phyloP scores from a whole-genome alignment of 2,888 invertebrate species.

The Callyntrura sp. region DNA sequence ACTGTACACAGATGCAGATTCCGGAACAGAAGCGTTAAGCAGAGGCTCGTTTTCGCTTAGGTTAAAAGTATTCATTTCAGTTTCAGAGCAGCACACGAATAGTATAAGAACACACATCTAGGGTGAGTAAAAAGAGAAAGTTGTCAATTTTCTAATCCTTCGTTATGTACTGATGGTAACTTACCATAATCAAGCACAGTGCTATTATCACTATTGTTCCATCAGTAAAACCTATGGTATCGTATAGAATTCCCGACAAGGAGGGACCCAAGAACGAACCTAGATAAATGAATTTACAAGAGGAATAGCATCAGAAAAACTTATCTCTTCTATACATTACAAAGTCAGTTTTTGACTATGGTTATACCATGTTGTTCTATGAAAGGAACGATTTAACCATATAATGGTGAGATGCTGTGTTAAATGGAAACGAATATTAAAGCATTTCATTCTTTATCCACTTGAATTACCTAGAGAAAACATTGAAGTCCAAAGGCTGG shows the following conservation, averaged over 20 bases:
- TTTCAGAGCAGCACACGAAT: constrained; percentile 41
- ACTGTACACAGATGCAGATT: constrained; percentile 34
- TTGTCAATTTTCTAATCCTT: not conserved
- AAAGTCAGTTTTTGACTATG: too few species aligned
- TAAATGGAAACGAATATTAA: too few species aligned
- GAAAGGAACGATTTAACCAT: too few species aligned
- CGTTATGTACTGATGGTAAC: too few species aligned
- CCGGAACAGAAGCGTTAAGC: constrained; percentile 6
- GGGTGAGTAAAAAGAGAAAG: not conserved
- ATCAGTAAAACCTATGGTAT: constrained; percentile 61
- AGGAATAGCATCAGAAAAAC: too few species aligned
- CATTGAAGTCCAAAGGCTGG: constrained; percentile 95
- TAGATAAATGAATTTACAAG: too few species aligned
- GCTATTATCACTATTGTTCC: constrained; percentile 68
- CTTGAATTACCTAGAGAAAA: too few species aligned
- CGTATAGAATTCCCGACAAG: constrained; percentile 68
- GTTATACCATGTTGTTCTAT: too few species aligned
- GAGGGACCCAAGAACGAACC: constrained; percentile 88
- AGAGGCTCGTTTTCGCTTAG: constrained; percentile 41
- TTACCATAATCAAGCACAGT: constrained; percentile 73
- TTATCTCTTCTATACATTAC: too few species aligned
- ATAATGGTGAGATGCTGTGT: too few species aligned
- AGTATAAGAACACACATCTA: constrained; percentile 44
- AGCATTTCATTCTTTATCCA: too few species aligned
- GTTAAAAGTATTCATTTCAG: constrained; percentile 48